Evolutionary conservation across 1,140 invertebrate genomes (phyloP), one percentile per base, ranked within the genome.

Genomic region (Campoletis sonorensis): DNA sequence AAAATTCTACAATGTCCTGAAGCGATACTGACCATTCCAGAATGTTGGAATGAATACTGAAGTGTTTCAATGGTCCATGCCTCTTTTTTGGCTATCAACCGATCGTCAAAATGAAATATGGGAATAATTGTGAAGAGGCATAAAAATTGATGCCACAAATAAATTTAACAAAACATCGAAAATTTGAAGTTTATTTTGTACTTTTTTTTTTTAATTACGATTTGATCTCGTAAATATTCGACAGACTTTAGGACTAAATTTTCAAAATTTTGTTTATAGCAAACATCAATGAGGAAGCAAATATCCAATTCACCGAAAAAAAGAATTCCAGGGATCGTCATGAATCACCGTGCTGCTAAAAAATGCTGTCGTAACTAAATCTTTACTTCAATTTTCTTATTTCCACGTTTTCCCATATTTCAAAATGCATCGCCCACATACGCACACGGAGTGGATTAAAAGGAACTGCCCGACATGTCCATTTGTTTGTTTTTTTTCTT

Each of bases 1-100:
- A 26, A 40, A 40, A 37, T 2, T 64, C 45, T 27, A 54, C 72
- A 58, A 64, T 61, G 54, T 64, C 51, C 75, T 77, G 51, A 77
- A 77, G 75, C 75, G 75, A 77, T 76, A 71, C 79, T 84, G 84
- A 64, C 72, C 84, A 75, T 72, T 80, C 78, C 79, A 83, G 80
- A 82, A 61, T 68, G 80, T 61, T 87, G 87, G 87, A 88, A 88
- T 87, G 87, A 88, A 88, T 88, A 88, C 86, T 88, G 87, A 86
- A 84, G 79, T 79, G 70, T 80, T 21, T 40, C 15, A 64, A 77
- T 77, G 75, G 79, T 73, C 70, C 78, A 81, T 76, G 76, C 73
- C 79, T 80, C 76, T 45, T 45, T 51, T 72, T 21, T 58, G 27
- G 40, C 75, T 37, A n/a, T 54, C 16, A 81, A 61, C 78, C 23